Evolutionary conservation across 2,113 vertebrate genomes (phyloP), one percentile per base, ranked within the genome.

Genomic region (Corythornis vintsioides): DNA sequence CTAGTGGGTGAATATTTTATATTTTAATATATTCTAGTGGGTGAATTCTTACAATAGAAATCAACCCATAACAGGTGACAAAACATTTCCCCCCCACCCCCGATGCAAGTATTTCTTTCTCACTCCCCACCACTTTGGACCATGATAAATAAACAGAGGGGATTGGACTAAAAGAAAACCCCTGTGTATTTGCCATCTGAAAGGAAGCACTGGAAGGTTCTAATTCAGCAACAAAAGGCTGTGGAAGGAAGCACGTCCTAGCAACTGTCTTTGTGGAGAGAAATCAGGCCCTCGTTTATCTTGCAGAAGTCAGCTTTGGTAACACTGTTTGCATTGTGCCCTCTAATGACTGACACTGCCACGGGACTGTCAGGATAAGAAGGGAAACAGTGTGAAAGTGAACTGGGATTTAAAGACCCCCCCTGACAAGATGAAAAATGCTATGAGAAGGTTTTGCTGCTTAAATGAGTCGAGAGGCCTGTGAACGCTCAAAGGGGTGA

Each of bases 241-340:
- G n/a, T 92, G 95, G 92, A 95, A 95, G 95, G 94, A 97, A 97
- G 96, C 96, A 96, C 94, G 96, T 83, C 96, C 91, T 97, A 95
- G 97, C 96, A 97, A 97, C 97, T 97, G 94, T 94, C 96, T 97
- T 97, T 97, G 93, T 96, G 72, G 95, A 88, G 92, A 82, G 90
- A 87, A 96, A 94, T 97, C 93, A 91, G 96, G 74, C 25, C 6
- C 95, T 98, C 96, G 6, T 98, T 98, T 97, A 97, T 98, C 97
- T 97, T 97, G 90, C 90, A 94, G 96, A 95, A 96, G 94, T 96
- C 96, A 97, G 96, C 97, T 96, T 97, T 94, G 97, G 97, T 97
- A 96, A 96, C 78, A 95, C 89, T 93, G 93, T 97, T 96, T 94
- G 91, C 92, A 93, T 96, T 97, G 96, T 96, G 95, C 89, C 95